A percentile compares a stretch with the other conserved stretches of the same genome.
These are phyloP conservation scores for Phaenicophaeus curvirostris DNA, from an alignment of 2,797 vertebrate genomes.

Conservation along the genomic window DNA sequence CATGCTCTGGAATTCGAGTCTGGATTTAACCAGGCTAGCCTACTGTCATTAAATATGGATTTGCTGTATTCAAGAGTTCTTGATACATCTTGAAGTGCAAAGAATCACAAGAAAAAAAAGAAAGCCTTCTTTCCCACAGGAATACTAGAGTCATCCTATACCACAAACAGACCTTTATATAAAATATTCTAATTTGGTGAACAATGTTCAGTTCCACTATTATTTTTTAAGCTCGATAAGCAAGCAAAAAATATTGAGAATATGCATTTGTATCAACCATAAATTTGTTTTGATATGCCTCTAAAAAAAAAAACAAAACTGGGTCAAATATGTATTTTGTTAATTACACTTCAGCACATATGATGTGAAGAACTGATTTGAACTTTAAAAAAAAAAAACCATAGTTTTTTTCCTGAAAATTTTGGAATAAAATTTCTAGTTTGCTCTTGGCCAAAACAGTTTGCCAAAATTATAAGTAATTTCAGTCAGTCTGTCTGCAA, in stretches of 20 bases:
- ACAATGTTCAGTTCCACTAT: background rate
- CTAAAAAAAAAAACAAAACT: background rate
- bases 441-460: background rate
- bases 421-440: background rate
- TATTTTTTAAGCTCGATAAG: background rate
- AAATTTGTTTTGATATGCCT: background rate
- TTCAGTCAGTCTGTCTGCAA: background rate
- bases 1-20: background rate
- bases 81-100: background rate
- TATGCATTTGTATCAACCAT: background rate
- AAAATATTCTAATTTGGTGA: background rate
- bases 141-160: background rate
- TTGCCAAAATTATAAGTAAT: background rate
- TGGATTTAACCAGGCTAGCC: background rate
- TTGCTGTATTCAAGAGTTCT: background rate
- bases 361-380: background rate
- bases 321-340: background rate
- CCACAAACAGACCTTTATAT: background rate
- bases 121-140: background rate
- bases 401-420: background rate
- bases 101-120: background rate
- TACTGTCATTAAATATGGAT: background rate
- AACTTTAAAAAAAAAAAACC: background rate
- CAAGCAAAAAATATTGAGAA: background rate
- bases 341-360: background rate